Conservation (phyloP, 2,888 invertebrate species). For the Imbricaverruca yamaguchii region DNA sequence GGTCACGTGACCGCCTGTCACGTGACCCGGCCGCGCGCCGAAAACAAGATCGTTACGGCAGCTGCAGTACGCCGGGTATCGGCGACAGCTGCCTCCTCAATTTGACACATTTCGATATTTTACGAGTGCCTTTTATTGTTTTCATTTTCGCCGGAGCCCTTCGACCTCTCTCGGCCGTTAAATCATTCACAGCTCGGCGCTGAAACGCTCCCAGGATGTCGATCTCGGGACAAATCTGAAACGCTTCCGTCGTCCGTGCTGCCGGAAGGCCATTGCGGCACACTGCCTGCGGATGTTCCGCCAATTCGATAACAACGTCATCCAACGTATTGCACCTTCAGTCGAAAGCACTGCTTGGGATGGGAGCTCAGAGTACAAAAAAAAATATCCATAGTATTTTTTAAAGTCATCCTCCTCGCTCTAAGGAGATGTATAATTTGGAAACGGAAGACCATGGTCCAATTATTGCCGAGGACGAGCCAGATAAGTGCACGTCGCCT, state of each 20-base stretch:
- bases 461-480: neutral
- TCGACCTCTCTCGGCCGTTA: neutral
- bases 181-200: neutral
- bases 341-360: too few species aligned
- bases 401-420: too few species aligned
- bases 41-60: neutral
- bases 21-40: neutral
- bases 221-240: neutral
- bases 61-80: neutral
- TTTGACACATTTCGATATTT: slow-evolving; percentile 19
- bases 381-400: too few species aligned
- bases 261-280: too few species aligned
- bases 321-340: too few species aligned
- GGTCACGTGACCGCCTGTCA: neutral
- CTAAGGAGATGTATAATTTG: neutral
- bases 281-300: too few species aligned
- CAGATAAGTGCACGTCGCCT: neutral
- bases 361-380: too few species aligned
- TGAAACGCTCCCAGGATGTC: neutral
- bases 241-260: too few species aligned
- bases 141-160: neutral
- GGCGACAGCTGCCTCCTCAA: neutral
- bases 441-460: neutral
- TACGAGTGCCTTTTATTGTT: slow-evolving; percentile 21
- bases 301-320: too few species aligned